These are phyloP conservation scores for Ammospiza maritima DNA, from an alignment of 2,797 vertebrate genomes.

Conservation along the genomic window DNA sequence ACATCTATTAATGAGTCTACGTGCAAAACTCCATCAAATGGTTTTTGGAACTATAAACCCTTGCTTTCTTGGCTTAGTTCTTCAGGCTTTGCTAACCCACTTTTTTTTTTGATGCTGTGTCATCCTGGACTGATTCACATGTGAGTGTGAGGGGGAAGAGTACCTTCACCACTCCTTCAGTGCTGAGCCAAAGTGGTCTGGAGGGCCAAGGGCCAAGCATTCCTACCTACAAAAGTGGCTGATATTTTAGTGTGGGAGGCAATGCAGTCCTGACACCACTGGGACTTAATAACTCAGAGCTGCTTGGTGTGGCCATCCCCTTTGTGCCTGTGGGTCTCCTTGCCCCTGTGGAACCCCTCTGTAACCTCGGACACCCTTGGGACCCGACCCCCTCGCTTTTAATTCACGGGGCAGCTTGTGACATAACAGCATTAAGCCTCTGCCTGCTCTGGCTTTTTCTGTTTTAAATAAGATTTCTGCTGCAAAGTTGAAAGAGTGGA, in stretches of 20 bases:
- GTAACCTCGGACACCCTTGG: neutral
- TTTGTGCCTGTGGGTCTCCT: neutral
- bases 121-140: slow-evolving; percentile 34
- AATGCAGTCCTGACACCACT: fast-evolving
- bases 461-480: neutral
- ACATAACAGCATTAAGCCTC: neutral
- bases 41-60: slow-evolving; percentile 57
- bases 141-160: slow-evolving; percentile 17
- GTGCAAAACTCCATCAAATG: slow-evolving; percentile 52
- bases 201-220: neutral
- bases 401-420: neutral
- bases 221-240: neutral
- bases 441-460: neutral
- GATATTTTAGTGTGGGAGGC: neutral
- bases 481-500: slow-evolving; percentile 6
- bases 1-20: slow-evolving; percentile 48
- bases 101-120: neutral
- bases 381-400: neutral
- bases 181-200: neutral
- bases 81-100: slow-evolving; percentile 27
- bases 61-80: slow-evolving; percentile 55
- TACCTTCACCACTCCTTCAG: slow-evolving; percentile 31
- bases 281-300: neutral
- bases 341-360: neutral
- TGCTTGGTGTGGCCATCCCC: neutral